A percentile compares a stretch with the other conserved stretches of the same genome.
Conservation (phyloP, 2,888 invertebrate species). For the Acrobasis consociella region DNA sequence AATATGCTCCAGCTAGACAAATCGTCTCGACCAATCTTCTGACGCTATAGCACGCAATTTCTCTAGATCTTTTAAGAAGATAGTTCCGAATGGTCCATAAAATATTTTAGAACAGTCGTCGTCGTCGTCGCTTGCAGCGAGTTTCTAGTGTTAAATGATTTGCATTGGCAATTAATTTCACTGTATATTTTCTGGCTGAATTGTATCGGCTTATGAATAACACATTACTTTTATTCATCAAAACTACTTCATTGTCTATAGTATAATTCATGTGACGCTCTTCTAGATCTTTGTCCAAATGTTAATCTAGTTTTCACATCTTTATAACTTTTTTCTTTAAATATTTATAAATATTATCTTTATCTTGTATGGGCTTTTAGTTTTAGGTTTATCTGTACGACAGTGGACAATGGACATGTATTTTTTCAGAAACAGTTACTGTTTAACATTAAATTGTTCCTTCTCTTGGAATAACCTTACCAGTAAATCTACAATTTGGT, state of each 20-base stretch:
- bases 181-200: background rate
- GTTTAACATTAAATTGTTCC: background rate
- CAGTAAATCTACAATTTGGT: background rate
- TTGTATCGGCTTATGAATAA: background rate
- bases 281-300: too few relatives aligned
- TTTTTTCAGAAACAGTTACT: background rate
- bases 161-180: slow-evolving; percentile 22
- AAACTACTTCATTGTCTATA: background rate
- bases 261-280: too few relatives aligned
- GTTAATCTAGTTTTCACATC: too few relatives aligned
- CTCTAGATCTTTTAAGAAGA: slow-evolving; percentile 56
- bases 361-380: too few relatives aligned
- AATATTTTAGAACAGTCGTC: slow-evolving; percentile 42
- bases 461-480: background rate
- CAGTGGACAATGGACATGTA: too few relatives aligned
- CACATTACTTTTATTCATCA: background rate
- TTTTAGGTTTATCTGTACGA: too few relatives aligned
- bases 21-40: slow-evolving; percentile 50
- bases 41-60: slow-evolving; percentile 56
- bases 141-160: slow-evolving; percentile 15
- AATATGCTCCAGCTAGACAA: slow-evolving; percentile 55
- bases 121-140: slow-evolving; percentile 43
- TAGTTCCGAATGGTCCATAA: slow-evolving; percentile 45
- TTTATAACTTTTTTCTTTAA: too few relatives aligned
- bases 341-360: too few relatives aligned